Evolutionary conservation across 2,888 invertebrate genomes (phyloP).

Genomic region (Philhelius pedissequus): DNA sequence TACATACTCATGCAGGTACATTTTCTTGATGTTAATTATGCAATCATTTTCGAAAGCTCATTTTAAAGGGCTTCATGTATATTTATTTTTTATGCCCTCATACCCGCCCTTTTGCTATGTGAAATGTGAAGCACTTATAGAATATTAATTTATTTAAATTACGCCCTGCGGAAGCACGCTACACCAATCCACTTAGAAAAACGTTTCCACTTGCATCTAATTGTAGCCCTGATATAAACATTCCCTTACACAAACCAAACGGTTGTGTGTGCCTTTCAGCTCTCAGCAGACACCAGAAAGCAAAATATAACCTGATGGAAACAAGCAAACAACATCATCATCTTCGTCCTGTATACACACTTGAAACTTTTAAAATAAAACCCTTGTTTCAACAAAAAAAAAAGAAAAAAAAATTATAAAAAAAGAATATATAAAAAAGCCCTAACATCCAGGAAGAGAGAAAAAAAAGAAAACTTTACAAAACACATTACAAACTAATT

Average conservation of each 20-base stretch:
- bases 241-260: neutral
- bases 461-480: conserved; percentile 55
- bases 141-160: conserved; percentile 55
- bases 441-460: conserved; percentile 37
- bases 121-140: conserved; percentile 19
- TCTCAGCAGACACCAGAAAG: neutral
- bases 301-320: conserved; percentile 8
- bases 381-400: neutral
- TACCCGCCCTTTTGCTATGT: neutral
- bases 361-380: conserved; percentile 5
- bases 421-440: neutral
- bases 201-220: conserved; percentile 40
- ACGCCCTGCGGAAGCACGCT: conserved; percentile 48
- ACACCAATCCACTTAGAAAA: conserved; percentile 25
- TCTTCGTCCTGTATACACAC: neutral
- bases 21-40: conserved; percentile 22
- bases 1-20: too few species aligned
- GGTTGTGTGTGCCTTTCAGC: neutral
- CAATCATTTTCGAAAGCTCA: conserved; percentile 10
- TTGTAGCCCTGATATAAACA: conserved; percentile 33
- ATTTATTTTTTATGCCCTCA: neutral
- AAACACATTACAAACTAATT: conserved; percentile 69
- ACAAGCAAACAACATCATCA: conserved; percentile 22
- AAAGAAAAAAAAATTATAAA: neutral
- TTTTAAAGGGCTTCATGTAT: conserved; percentile 1